Conservation (phyloP, 2,888 invertebrate species). For the Agriopis aurantiaria region DNA sequence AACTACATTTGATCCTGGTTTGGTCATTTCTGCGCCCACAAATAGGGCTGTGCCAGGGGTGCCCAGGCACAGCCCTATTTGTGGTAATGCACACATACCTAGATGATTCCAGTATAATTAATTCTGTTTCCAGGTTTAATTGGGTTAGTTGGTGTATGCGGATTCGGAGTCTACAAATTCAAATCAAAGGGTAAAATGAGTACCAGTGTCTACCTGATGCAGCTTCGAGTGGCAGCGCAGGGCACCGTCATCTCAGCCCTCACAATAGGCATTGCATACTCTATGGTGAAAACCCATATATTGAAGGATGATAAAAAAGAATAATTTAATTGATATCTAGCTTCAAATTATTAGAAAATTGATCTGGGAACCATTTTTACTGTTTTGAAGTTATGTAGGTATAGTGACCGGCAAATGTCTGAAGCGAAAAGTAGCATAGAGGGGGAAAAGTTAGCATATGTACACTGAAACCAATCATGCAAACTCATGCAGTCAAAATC, state of each 20-base stretch:
- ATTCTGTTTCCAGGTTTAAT: slow-evolving; percentile 87
- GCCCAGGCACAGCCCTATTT: too few species aligned
- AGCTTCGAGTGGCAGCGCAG: slow-evolving; percentile 94
- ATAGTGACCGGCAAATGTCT: too few species aligned
- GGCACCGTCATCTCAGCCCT: slow-evolving; percentile 92
- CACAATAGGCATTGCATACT: slow-evolving; percentile 90
- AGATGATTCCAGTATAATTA: too few species aligned
- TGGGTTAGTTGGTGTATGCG: slow-evolving; percentile 89
- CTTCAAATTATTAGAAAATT: slow-evolving; percentile 14
- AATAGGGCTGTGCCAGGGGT: too few species aligned
- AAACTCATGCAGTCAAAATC: too few species aligned
- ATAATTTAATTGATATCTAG: slow-evolving; percentile 37
- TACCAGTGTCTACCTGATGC: slow-evolving; percentile 94
- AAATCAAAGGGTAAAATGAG: slow-evolving; percentile 91
- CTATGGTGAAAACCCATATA: slow-evolving; percentile 87
- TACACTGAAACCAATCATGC: too few species aligned
- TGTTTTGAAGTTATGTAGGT: not conserved
- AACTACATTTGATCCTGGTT: too few species aligned
- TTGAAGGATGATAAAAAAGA: slow-evolving; percentile 71
- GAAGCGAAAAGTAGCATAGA: too few species aligned
- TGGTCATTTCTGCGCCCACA: too few species aligned
- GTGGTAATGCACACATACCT: too few species aligned
- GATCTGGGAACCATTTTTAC: slow-evolving; percentile 33
- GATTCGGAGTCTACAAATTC: slow-evolving; percentile 91
- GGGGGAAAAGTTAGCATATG: too few species aligned